Evolutionary conservation across 2,888 invertebrate genomes (phyloP).

Genomic region (Neoitamus cyanurus): DNA sequence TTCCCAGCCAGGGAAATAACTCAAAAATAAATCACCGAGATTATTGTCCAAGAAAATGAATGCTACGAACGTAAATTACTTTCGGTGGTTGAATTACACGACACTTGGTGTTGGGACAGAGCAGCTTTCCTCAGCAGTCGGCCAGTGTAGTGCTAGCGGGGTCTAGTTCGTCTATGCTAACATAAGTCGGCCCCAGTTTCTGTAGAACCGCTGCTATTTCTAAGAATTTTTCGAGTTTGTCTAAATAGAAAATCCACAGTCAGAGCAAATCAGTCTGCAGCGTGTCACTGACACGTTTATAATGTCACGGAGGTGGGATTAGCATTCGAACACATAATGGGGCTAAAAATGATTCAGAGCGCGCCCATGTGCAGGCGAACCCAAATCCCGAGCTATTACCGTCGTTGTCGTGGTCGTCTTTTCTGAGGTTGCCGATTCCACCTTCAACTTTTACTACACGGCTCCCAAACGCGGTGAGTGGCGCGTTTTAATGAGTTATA

Average conservation of each 20-base stretch:
- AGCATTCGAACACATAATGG: neutral
- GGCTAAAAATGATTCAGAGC: neutral
- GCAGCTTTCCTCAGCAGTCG: no score
- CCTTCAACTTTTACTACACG: neutral
- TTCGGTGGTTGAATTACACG: no score
- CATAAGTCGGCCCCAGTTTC: neutral
- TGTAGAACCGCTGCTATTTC: neutral
- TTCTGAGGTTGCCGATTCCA: neutral
- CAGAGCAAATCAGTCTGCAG: neutral
- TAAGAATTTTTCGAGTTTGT: neutral
- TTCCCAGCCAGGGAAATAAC: no score
- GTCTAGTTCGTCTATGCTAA: neutral
- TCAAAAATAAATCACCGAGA: no score
- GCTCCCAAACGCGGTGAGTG: neutral
- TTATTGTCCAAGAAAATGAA: no score
- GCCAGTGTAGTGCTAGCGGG: no score
- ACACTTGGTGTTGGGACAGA: no score
- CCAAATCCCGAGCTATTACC: neutral
- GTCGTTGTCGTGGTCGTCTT: neutral
- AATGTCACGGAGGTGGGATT: neutral
- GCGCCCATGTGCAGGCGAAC: neutral
- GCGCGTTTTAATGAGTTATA: neutral
- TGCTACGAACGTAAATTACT: no score
- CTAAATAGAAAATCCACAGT: neutral
- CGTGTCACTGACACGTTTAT: neutral